Conservation (phyloP, 1,140 invertebrate genomes). For the Ganaspis sp. region DNA sequence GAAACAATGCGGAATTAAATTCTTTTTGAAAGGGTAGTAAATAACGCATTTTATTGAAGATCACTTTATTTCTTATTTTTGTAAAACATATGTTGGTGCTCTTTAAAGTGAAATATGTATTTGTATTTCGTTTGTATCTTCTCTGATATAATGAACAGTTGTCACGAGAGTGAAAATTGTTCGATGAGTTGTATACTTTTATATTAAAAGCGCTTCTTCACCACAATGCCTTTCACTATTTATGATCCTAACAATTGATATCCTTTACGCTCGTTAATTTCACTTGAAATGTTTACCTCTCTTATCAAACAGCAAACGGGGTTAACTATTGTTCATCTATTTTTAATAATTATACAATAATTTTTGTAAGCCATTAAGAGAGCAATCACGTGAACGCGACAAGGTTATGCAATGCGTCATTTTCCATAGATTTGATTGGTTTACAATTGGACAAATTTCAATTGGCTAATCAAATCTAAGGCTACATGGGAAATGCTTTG, state of each 20-base stretch:
- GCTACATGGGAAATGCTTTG: too few species aligned
- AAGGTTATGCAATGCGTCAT: too few species aligned
- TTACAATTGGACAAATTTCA: too few species aligned
- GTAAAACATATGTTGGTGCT: background rate
- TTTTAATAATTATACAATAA: too few species aligned
- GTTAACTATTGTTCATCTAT: too few species aligned
- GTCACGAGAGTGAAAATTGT: slow-evolving; percentile 65
- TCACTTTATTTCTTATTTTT: background rate
- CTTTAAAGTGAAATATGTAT: background rate
- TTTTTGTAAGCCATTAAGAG: too few species aligned
- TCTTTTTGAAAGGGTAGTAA: too few species aligned
- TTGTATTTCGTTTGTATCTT: slow-evolving; percentile 10
- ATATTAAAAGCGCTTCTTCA: slow-evolving; percentile 12
- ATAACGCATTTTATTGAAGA: background rate
- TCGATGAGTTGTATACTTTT: slow-evolving; percentile 51
- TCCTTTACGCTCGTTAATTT: slow-evolving; percentile 25
- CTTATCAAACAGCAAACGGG: background rate
- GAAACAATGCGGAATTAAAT: too few species aligned
- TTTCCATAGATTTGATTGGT: too few species aligned
- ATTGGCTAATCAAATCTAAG: too few species aligned
- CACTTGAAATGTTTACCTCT: slow-evolving; percentile 9
- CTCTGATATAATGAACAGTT: slow-evolving; percentile 53
- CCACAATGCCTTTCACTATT: background rate
- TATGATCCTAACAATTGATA: slow-evolving; percentile 24
- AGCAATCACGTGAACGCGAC: too few species aligned